These are phyloP conservation scores for Aproaerema taeniolella DNA, from an alignment of 2,888 invertebrate genomes.

Conservation along the genomic window DNA sequence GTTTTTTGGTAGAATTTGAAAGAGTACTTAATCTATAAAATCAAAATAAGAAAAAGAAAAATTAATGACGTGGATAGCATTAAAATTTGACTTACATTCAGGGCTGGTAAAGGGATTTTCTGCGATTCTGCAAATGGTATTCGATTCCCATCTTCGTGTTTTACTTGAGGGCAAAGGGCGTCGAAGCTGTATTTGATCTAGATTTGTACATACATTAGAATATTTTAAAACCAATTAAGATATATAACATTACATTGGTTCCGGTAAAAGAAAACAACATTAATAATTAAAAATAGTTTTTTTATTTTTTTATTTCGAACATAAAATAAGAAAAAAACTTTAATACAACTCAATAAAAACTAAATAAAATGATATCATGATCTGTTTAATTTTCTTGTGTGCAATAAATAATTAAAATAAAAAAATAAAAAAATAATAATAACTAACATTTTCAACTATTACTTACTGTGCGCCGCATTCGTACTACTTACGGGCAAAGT, in stretches of 20 bases:
- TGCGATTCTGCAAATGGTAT: slow-evolving; percentile 75
- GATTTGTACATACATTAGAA: slow-evolving; percentile 24
- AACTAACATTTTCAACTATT: too few species aligned
- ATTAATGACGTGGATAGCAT: slow-evolving; percentile 16
- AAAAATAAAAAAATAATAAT: too few species aligned
- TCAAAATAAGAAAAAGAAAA: slow-evolving; percentile 32
- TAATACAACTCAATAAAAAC: not conserved
- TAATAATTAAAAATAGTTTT: not conserved
- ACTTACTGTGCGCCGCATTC: too few species aligned
- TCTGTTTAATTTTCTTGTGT: too few species aligned
- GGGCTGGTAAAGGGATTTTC: slow-evolving; percentile 84
- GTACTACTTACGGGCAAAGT: too few species aligned
- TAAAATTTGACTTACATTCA: slow-evolving; percentile 82
- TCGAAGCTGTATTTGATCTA: slow-evolving; percentile 88
- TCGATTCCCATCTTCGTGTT: slow-evolving; percentile 79
- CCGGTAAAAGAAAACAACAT: not conserved
- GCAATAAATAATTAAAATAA: too few species aligned
- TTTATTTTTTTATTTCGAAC: not conserved
- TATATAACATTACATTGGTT: not conserved
- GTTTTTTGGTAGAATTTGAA: slow-evolving; percentile 81
- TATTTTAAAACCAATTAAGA: not conserved
- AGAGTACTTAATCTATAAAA: slow-evolving; percentile 80
- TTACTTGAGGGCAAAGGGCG: slow-evolving; percentile 81
- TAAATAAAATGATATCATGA: too few species aligned
- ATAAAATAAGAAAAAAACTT: not conserved